Evolutionary conservation across 2,888 invertebrate genomes (phyloP), one percentile per base, ranked within the genome.

Genomic region (Copidosoma aretas): DNA sequence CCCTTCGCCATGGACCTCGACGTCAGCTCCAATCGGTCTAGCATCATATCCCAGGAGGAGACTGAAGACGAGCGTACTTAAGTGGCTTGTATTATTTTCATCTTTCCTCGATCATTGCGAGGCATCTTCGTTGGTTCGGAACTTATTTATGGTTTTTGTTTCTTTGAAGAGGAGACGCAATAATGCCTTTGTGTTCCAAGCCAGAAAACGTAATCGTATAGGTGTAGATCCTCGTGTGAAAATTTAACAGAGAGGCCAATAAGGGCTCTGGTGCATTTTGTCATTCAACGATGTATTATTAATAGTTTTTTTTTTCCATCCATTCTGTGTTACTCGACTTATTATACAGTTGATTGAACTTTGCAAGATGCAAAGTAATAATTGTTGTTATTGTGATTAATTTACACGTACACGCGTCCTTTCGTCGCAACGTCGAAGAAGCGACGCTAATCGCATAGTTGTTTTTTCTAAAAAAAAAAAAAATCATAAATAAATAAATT

Each of bases 1-100:
- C 89, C 88, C 53, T 89, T 89, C 82, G 87, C 86, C 63, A 88
- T 87, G 83, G 90, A 89, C 81, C 84, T 89, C 76, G 89, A 88
- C 77, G 83, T 89, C 67, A 85, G 85, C 72, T 88, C 88, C 78
- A 88, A 88, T 79, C 84, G 88, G 76, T 88, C 88, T 77, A 88
- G 87, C 80, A 84, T 87, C 78, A 82, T 86, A 75, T 88, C 87
- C 73, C 88, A 87, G 84, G 88, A 83, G 61, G 83, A 83, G 67
- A 75, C 77, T 71, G 82, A 82, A 70, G 83, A 82, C 59, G 75
- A 68, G 43, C 68, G 63, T 49, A 41, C 41, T 25, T 62, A 53
- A 61, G 43, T 17, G 43, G 15, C 43, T 46, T 17, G 43, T 32
- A 5, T 32, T 32, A 5, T 32, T 32, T 32, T 8, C 8, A 5